Conservation (phyloP, 2,113 vertebrate species). For the Eudyptes chrysolophus region DNA sequence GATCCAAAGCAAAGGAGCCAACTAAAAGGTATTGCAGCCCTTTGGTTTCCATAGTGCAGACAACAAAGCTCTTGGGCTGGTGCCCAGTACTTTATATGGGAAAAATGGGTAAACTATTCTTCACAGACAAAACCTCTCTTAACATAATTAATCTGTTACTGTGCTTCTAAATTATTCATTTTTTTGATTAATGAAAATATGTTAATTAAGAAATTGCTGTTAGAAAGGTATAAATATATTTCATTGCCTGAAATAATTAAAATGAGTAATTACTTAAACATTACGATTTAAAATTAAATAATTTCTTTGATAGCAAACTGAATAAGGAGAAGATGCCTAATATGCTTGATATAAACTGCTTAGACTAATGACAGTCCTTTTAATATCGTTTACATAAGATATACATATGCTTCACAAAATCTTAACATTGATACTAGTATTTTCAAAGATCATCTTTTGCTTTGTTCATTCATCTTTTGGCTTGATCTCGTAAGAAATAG, state of each 20-base stretch:
- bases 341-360: slow-evolving; percentile 48
- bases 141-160: slow-evolving; percentile 80
- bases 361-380: not conserved
- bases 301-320: slow-evolving; percentile 69
- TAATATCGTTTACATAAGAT: slow-evolving; percentile 37
- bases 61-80: not conserved
- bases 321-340: slow-evolving; percentile 63
- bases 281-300: slow-evolving; percentile 82
- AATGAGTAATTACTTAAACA: slow-evolving; percentile 85
- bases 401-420: not conserved
- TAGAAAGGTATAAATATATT: slow-evolving; percentile 83
- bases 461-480: not conserved
- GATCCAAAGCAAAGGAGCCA: not conserved
- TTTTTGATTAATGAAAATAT: slow-evolving; percentile 90
- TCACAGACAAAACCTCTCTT: slow-evolving; percentile 35
- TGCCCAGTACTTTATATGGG: not conserved
- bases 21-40: not conserved
- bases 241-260: slow-evolving; percentile 84
- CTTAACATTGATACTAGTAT: not conserved
- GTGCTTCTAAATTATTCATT: slow-evolving; percentile 85
- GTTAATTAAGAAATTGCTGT: slow-evolving; percentile 84
- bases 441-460: not conserved
- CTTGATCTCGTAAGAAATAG: not conserved
- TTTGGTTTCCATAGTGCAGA: not conserved
- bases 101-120: slow-evolving; percentile 7